Base-by-base conservation (phyloP, 2,888 invertebrate genomes). In the Andricus curvator region DNA sequence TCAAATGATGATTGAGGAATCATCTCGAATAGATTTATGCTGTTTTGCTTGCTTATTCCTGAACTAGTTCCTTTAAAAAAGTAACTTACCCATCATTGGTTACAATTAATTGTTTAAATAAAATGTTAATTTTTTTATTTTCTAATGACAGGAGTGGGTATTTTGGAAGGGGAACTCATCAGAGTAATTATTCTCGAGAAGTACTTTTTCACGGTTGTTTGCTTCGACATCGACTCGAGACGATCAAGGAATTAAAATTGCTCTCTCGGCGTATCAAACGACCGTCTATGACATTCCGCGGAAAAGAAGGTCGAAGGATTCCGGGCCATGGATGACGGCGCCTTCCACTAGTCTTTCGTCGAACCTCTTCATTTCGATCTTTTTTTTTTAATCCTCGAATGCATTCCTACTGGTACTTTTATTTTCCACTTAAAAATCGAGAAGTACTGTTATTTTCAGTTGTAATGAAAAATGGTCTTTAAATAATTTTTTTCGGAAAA, bases 181-280 rank as follows among this genome's bases (percentile, higher is more conserved):
- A n/a, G 51, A 20, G 33, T 56, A 74, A 56, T 74, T 74, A 74
- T 74, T 74, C 33, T 48, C 33, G 33, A 74, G 74, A 74, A 74
- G 56, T 74, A 56, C 56, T 74, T 74, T 74, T 74, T 51, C 74
- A 74, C 74, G 74, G 74, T 74, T 37, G 74, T 74, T 74, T 20
- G 29, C 29, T 70, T 44, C 48, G 48, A 20, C 51, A 51, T 29
- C 51, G n/a, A 51, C 48, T 51, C 29, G 74, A 48, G 51, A 37
- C 74, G 51, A 74, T 74, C 74, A 33, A 56, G 74, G 74, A 74
- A 74, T 74, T 74, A 74, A 56, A 74, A 74, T 74, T 74, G 74
- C n/a, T 74, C 74, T 74, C 51, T 51, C 56, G 74, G 74, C 56
- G 37, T 74, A 74, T 6, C 74, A 74, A 74, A 74, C 51, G n/a